Conservation (phyloP, 2,888 invertebrate species). For the Pandemis heparana region DNA sequence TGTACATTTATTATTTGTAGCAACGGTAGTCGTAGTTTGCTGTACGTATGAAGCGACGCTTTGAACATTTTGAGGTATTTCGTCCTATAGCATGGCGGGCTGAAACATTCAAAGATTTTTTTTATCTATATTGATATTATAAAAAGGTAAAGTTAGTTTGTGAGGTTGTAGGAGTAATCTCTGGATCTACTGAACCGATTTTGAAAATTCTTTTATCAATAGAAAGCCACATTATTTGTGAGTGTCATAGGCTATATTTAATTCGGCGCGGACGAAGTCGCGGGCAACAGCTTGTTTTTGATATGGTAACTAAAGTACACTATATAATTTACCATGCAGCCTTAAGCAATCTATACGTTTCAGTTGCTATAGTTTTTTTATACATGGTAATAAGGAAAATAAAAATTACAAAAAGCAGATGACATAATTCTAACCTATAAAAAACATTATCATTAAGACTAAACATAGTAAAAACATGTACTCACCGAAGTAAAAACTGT, state of each 20-base stretch:
- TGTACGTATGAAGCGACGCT: constrained; percentile 20
- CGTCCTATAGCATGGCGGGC: constrained; percentile 12
- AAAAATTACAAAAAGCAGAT: neutral
- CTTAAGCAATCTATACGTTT: no score
- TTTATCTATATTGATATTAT: no score
- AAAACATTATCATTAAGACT: neutral
- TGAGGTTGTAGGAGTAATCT: no score
- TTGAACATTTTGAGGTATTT: constrained; percentile 19
- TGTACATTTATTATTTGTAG: constrained; percentile 27
- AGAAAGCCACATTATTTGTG: no score
- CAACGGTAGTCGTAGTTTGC: constrained; percentile 11
- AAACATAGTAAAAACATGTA: neutral
- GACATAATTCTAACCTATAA: constrained; percentile 28
- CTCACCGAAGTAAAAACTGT: constrained; percentile 1
- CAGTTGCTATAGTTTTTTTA: neutral
- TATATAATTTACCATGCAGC: no score
- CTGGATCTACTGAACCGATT: no score
- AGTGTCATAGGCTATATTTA: no score
- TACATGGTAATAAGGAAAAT: neutral
- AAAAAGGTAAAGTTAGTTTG: no score
- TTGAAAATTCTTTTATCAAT: no score
- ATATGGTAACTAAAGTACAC: neutral
- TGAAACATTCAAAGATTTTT: constrained; percentile 16
- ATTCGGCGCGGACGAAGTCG: no score
- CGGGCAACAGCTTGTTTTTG: no score